Conservation (phyloP, 1,140 invertebrate species). For the Platorchestia sp. region DNA sequence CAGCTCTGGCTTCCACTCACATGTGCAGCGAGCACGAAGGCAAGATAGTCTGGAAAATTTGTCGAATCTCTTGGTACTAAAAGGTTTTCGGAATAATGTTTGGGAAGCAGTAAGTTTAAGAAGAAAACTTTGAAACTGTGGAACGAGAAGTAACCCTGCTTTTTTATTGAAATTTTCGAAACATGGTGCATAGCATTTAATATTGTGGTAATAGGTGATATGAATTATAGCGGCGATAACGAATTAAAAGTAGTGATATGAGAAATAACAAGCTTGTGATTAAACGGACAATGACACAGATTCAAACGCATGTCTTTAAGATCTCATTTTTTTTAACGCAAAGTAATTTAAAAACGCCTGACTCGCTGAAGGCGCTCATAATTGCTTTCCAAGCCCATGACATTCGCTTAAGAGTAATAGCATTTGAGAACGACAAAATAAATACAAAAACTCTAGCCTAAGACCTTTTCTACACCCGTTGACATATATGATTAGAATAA, state of each 20-base stretch:
- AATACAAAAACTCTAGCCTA: too few species aligned
- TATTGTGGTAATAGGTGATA: neutral
- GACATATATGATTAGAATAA: too few species aligned
- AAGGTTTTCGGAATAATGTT: neutral
- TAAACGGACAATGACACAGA: neutral
- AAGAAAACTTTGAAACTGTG: neutral
- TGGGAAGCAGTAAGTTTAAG: neutral
- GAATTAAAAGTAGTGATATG: neutral
- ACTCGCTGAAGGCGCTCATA: neutral
- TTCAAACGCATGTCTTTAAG: neutral
- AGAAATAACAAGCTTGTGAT: neutral
- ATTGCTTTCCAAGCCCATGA: neutral
- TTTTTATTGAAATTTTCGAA: neutral
- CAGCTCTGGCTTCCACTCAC: neutral
- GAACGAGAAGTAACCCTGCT: neutral
- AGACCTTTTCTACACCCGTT: too few species aligned
- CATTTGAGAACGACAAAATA: too few species aligned
- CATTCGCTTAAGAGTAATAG: neutral
- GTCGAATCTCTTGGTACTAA: neutral
- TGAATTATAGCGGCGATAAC: neutral
- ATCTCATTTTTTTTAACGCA: neutral
- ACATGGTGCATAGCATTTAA: neutral
- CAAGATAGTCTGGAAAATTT: neutral
- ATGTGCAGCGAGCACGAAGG: neutral
- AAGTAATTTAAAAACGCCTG: neutral